phyloP scores from a whole-genome alignment of 2,888 invertebrate genomes.

The Erebia ligea region DNA sequence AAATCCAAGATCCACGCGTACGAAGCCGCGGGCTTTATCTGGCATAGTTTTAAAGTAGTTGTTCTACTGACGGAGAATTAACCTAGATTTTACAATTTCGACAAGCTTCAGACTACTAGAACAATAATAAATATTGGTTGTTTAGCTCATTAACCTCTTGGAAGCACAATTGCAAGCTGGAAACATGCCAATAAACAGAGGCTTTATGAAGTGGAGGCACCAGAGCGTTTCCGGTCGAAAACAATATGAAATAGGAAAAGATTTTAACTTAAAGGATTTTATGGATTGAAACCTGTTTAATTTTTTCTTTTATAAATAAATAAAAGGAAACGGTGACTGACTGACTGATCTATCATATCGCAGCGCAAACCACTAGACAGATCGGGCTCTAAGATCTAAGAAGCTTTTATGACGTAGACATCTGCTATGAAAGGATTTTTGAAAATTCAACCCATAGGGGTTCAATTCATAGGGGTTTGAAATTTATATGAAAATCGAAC shows the following conservation, averaged over 20 bases:
- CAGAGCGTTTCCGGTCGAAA: conserved; percentile 43
- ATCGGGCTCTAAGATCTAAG: too few species aligned
- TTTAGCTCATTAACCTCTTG: conserved; percentile 28
- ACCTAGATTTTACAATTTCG: conserved; percentile 9
- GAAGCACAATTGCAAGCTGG: conserved; percentile 34
- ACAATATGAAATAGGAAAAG: conserved; percentile 51
- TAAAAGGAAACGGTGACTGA: too few species aligned
- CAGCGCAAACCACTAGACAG: too few species aligned
- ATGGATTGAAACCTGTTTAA: conserved; percentile 30
- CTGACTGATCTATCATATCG: too few species aligned
- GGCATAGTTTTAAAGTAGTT: neutral
- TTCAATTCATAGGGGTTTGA: too few species aligned
- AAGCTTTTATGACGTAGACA: too few species aligned
- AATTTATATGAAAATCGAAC: too few species aligned
- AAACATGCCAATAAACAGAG: conserved; percentile 43
- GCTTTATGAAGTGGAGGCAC: conserved; percentile 37
- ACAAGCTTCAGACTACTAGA: conserved; percentile 7
- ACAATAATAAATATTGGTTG: conserved; percentile 18
- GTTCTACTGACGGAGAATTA: neutral
- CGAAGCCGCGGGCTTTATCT: too few species aligned
- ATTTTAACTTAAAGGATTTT: conserved; percentile 48
- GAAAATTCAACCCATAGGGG: too few species aligned
- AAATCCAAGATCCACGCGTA: too few species aligned
- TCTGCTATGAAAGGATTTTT: too few species aligned
- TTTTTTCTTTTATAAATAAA: too few species aligned